phyloP scores from a whole-genome alignment of 2,888 invertebrate genomes.

The Lasius platythorax region DNA sequence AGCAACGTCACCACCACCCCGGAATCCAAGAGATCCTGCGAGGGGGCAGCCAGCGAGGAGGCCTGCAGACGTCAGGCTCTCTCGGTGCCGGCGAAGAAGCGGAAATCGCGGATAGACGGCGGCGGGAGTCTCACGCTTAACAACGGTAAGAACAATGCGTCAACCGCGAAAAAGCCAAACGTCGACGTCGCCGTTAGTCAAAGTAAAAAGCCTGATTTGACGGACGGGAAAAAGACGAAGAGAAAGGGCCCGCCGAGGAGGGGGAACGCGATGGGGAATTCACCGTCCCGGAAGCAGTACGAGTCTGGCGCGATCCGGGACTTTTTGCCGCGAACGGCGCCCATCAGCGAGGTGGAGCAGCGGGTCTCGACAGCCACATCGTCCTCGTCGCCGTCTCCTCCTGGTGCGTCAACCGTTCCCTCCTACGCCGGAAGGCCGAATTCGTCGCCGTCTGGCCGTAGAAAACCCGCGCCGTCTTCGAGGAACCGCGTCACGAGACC shows the following conservation, averaged over 20 bases:
- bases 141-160: slow-evolving; percentile 72
- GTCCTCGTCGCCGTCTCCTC: slow-evolving; percentile 73
- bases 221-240: slow-evolving; percentile 77
- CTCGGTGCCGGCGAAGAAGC: slow-evolving; percentile 80
- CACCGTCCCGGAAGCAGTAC: slow-evolving; percentile 72
- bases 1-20: slow-evolving; percentile 49
- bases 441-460: slow-evolving; percentile 54
- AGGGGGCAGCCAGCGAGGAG: slow-evolving; percentile 80
- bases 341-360: slow-evolving; percentile 45
- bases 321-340: slow-evolving; percentile 66
- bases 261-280: slow-evolving; percentile 58
- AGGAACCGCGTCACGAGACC: slow-evolving; percentile 79
- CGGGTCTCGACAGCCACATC: slow-evolving; percentile 64
- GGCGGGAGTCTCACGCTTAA: slow-evolving; percentile 63
- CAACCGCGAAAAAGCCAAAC: slow-evolving; percentile 73
- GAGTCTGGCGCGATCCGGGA: slow-evolving; percentile 64
- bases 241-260: slow-evolving; percentile 67
- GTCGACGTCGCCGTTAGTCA: slow-evolving; percentile 71
- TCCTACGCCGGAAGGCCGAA: slow-evolving; percentile 62
- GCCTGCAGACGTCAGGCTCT: slow-evolving; percentile 79
- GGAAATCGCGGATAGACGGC: slow-evolving; percentile 86
- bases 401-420: slow-evolving; percentile 70
- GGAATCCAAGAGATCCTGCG: slow-evolving; percentile 81
- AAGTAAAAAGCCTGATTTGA: slow-evolving; percentile 78
- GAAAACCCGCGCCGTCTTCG: slow-evolving; percentile 58